phyloP scores from a whole-genome alignment of 1,140 invertebrate species.

The Cydia amplana region DNA sequence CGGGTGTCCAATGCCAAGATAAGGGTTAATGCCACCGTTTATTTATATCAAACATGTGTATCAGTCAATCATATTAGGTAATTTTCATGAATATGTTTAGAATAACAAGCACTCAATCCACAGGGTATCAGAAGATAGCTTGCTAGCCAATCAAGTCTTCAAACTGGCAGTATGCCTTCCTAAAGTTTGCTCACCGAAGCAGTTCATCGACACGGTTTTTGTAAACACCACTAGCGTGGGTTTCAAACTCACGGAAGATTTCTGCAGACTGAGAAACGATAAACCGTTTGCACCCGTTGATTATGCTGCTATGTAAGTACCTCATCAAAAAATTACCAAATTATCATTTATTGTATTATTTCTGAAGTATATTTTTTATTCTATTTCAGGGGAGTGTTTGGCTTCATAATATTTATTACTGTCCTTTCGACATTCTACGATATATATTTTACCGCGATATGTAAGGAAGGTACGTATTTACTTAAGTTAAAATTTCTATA shows the following conservation, averaged over 20 bases:
- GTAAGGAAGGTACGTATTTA: background rate
- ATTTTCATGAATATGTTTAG: too few relatives aligned
- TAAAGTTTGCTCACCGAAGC: constrained; percentile 48
- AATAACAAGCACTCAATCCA: constrained; percentile 11
- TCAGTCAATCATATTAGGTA: too few relatives aligned
- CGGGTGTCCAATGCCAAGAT: too few relatives aligned
- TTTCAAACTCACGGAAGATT: constrained; percentile 49
- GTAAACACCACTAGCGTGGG: constrained; percentile 47
- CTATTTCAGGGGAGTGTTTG: constrained; percentile 3
- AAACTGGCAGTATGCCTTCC: constrained; percentile 58
- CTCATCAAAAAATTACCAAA: background rate
- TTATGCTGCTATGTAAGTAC: constrained; percentile 51
- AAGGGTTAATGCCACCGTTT: too few relatives aligned
- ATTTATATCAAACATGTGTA: too few relatives aligned
- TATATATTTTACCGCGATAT: background rate
- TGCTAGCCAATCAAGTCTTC: constrained; percentile 31
- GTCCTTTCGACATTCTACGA: background rate
- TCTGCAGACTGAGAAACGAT: constrained; percentile 57
- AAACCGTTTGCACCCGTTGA: constrained; percentile 57
- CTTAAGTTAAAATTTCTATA: too few relatives aligned
- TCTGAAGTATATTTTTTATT: background rate
- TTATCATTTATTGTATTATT: too few relatives aligned
- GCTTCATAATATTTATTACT: constrained; percentile 7
- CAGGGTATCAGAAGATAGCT: constrained; percentile 38
- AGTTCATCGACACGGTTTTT: constrained; percentile 45